A percentile compares a stretch with the other conserved stretches of the same genome.
Conservation (phyloP, 2,888 invertebrate genomes). For the Cryptus viduatorius region DNA sequence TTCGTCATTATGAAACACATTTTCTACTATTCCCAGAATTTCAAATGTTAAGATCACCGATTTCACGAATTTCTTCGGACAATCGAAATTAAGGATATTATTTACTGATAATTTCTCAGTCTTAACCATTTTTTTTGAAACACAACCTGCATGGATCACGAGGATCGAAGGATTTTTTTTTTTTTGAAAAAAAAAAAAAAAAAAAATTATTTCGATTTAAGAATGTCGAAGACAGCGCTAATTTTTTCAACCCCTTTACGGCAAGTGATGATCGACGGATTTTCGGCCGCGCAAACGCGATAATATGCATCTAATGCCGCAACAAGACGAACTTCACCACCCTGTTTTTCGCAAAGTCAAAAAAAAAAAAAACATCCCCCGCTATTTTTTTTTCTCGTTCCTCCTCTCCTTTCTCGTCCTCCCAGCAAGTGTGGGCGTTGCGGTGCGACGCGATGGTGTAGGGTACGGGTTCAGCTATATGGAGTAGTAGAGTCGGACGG, state of each 20-base stretch:
- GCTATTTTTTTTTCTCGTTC: constrained; percentile 28
- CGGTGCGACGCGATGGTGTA: constrained; percentile 47
- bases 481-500: constrained; percentile 66
- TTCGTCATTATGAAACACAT: too few relatives aligned
- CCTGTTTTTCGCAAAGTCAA: background rate
- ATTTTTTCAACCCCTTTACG: too few relatives aligned
- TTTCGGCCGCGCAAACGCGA: background rate
- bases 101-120: too few relatives aligned
- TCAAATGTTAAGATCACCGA: too few relatives aligned
- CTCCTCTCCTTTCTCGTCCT: constrained; percentile 44
- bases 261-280: background rate
- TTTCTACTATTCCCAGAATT: too few relatives aligned
- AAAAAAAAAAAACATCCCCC: constrained; percentile 30
- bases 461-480: constrained; percentile 46
- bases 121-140: too few relatives aligned
- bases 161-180: too few relatives aligned
- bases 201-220: background rate
- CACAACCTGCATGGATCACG: too few relatives aligned
- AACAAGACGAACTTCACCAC: background rate
- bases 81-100: too few relatives aligned
- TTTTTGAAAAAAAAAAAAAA: too few relatives aligned
- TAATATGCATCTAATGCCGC: background rate
- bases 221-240: background rate
- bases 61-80: too few relatives aligned
- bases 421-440: constrained; percentile 21